These are phyloP conservation scores for Peromyscus attwateri DNA, from an alignment of 2,797 vertebrate genomes.

Conservation along the genomic window DNA sequence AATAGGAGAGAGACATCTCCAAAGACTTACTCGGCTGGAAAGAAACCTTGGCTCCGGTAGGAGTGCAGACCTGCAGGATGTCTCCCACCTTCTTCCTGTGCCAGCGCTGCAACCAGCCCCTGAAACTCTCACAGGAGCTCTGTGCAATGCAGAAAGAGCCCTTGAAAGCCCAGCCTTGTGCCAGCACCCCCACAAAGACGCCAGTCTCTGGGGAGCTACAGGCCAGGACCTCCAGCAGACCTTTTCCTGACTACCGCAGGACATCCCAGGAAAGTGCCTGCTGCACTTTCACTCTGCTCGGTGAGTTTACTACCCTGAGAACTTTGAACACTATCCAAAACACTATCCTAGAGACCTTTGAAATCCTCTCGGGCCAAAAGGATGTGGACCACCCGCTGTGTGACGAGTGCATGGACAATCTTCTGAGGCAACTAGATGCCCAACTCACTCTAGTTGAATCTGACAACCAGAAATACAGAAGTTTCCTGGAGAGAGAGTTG, in stretches of 20 bases:
- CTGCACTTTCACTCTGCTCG: slow-evolving; percentile 94
- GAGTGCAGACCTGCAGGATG: not conserved
- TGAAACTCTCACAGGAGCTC: accelerated
- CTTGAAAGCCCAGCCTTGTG: not conserved
- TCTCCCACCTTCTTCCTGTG: slow-evolving; percentile 39
- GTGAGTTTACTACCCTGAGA: slow-evolving; percentile 92
- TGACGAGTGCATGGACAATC: slow-evolving; percentile 95
- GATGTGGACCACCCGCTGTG: slow-evolving; percentile 95
- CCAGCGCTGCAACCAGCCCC: slow-evolving; percentile 65
- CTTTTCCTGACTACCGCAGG: accelerated
- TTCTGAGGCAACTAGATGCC: slow-evolving; percentile 94
- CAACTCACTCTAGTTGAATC: slow-evolving; percentile 94
- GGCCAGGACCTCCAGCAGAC: accelerated
- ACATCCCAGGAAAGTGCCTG: slow-evolving; percentile 85
- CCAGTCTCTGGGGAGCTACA: not conserved
- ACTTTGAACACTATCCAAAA: slow-evolving; percentile 94
- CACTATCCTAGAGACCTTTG: slow-evolving; percentile 92
- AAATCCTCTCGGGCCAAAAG: slow-evolving; percentile 95
- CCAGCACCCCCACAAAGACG: accelerated
- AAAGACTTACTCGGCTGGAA: not conserved
- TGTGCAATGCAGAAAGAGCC: accelerated
- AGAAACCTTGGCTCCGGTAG: not conserved
- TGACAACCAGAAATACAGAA: slow-evolving; percentile 94
- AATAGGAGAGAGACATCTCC: not conserved
- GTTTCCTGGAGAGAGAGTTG: slow-evolving; percentile 92